phyloP scores from a whole-genome alignment of 2,797 vertebrate species.

The Pangasius djambal region DNA sequence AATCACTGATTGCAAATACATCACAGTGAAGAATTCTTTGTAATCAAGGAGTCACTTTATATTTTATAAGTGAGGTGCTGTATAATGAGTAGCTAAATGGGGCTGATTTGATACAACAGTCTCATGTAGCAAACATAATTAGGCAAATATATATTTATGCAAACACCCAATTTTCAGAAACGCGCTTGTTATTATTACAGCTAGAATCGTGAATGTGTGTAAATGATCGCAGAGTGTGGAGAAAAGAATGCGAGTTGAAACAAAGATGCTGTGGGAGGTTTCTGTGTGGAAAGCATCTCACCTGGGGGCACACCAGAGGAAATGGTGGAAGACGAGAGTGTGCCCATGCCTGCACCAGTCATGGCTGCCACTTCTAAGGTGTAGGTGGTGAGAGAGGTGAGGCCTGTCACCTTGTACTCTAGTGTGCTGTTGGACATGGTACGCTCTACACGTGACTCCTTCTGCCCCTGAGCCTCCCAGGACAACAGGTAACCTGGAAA shows the following conservation, averaged over 20 bases:
- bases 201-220: neutral
- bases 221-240: neutral
- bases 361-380: conserved; percentile 87
- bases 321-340: conserved; percentile 85
- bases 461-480: conserved; percentile 85
- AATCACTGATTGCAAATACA: conserved; percentile 28
- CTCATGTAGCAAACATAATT: conserved; percentile 7
- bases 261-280: conserved; percentile 2
- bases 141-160: conserved; percentile 17
- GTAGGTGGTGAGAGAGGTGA: conserved; percentile 90
- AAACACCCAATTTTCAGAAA: conserved; percentile 29
- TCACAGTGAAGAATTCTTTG: conserved; percentile 10
- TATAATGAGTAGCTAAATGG: neutral
- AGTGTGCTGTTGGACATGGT: conserved; percentile 83
- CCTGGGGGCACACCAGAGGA: conserved; percentile 96
- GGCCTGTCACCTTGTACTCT: conserved; percentile 86
- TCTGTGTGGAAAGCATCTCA: conserved; percentile 54
- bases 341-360: conserved; percentile 82
- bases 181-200: neutral
- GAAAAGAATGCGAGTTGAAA: neutral
- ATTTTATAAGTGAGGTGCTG: neutral
- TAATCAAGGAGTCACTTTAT: conserved; percentile 7
- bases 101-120: conserved; percentile 18
- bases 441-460: conserved; percentile 77
- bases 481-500: conserved; percentile 85